These are phyloP conservation scores for Tetragnatha versicolor DNA, from an alignment of 1,140 invertebrate genomes.

Conservation along the genomic window DNA sequence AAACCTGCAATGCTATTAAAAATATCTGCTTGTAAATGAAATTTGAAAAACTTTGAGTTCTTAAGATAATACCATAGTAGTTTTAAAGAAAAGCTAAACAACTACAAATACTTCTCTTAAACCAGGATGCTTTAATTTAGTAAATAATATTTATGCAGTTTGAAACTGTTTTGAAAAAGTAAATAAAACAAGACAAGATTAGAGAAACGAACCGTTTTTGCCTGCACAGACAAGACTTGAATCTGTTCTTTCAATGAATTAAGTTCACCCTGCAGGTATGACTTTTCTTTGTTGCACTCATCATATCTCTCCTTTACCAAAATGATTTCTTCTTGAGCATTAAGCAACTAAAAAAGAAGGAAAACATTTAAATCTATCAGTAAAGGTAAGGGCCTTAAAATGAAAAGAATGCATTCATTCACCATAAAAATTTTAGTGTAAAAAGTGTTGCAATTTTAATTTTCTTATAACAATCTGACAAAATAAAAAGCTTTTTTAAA, in stretches of 20 bases:
- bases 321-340: slow-evolving; percentile 50
- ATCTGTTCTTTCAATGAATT: slow-evolving; percentile 44
- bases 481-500: too few species aligned
- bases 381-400: background rate
- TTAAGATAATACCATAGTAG: too few species aligned
- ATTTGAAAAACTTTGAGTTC: too few species aligned
- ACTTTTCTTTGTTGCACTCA: slow-evolving; percentile 49
- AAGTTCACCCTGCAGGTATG: slow-evolving; percentile 41
- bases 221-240: slow-evolving; percentile 38
- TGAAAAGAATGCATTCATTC: background rate
- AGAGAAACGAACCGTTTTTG: slow-evolving; percentile 34
- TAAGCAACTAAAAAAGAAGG: slow-evolving; percentile 25
- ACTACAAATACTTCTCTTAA: background rate
- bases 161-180: background rate
- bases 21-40: too few species aligned
- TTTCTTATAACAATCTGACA: too few species aligned
- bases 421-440: background rate
- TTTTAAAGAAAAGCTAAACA: too few species aligned
- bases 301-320: slow-evolving; percentile 46
- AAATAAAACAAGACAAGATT: background rate
- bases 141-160: background rate
- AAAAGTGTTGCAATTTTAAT: too few species aligned
- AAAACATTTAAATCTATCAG: too few species aligned
- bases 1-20: too few species aligned
- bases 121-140: background rate